phyloP scores from a whole-genome alignment of 2,113 vertebrate genomes.

The Falcunculus frontatus region DNA sequence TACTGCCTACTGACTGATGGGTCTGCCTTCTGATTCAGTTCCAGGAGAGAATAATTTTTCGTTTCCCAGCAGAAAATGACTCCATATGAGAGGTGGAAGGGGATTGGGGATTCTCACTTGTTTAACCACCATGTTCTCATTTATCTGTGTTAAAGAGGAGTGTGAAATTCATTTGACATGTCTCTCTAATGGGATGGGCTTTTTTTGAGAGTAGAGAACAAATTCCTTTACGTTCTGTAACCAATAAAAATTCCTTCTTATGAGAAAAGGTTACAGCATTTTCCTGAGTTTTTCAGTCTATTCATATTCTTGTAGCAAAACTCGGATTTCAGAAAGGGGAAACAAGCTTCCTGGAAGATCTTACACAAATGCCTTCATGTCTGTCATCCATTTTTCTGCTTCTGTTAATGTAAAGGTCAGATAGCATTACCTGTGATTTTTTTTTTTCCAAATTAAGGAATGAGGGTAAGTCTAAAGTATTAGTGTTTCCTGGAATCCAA shows the following conservation, averaged over 20 bases:
- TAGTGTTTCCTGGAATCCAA: neutral
- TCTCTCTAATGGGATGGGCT: neutral
- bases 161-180: conserved; percentile 33
- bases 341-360: neutral
- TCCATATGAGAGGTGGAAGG: conserved; percentile 61
- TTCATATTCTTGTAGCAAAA: neutral
- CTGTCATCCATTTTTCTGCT: neutral
- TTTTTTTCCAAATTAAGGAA: neutral
- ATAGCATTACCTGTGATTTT: neutral
- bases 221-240: conserved; percentile 45
- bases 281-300: neutral
- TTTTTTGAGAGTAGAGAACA: conserved; percentile 5
- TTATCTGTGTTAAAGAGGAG: conserved; percentile 38
- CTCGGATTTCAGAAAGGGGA: neutral
- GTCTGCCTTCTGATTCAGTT: conserved; percentile 73
- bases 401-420: neutral
- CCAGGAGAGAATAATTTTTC: conserved; percentile 69
- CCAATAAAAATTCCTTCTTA: conserved; percentile 28
- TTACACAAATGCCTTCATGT: neutral
- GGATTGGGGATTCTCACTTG: conserved; percentile 39
- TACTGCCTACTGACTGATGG: conserved; percentile 62
- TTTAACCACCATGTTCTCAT: conserved; percentile 27
- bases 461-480: neutral
- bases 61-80: conserved; percentile 64
- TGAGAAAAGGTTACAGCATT: neutral